Percentiles rank a stretch among this genome's conserved stretches.
Conservation (phyloP, 53 echinoderm and acorn worm genomes). For the Zoroaster sp. region DNA sequence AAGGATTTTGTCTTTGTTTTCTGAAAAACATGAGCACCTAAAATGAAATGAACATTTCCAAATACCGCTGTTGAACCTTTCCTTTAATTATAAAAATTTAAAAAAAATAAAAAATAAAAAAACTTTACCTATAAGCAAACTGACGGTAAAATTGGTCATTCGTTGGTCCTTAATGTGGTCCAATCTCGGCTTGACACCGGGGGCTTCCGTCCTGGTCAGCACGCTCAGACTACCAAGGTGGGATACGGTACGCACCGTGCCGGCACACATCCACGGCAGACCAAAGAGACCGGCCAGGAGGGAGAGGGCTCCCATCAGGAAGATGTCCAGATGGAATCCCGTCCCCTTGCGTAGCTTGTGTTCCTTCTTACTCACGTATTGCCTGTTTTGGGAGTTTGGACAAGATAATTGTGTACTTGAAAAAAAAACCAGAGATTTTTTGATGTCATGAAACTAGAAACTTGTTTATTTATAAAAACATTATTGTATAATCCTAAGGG, state of each 20-base stretch:
- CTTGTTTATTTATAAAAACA: no score
- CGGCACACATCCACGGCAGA: conserved; percentile 98
- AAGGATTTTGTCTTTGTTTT: no score
- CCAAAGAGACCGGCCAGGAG: conserved; percentile 78
- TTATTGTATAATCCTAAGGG: no score
- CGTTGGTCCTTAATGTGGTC: conserved; percentile 96
- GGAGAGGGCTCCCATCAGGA: conserved; percentile 89
- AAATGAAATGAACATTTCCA: no score
- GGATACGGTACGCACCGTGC: conserved; percentile 88
- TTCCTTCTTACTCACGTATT: conserved; percentile 85
- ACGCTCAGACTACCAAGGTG: conserved; percentile 90
- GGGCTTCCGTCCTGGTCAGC: conserved; percentile 84
- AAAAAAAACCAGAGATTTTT: no score
- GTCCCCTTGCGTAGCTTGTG: conserved; percentile 95
- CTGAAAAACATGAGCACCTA: no score
- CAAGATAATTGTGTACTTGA: not conserved
- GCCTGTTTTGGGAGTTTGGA: conserved; percentile 43
- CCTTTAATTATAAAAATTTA: no score
- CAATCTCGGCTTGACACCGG: conserved; percentile 90
- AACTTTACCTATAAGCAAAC: conserved; percentile 87
- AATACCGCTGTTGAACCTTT: no score
- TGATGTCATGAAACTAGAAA: no score
- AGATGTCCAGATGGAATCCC: conserved; percentile 92
- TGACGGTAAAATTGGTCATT: conserved; percentile 94
- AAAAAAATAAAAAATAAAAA: not conserved